A percentile compares a stretch with the other conserved stretches of the same genome.
Evolutionary conservation across 2,888 invertebrate genomes (phyloP).

Genomic region (Drosophila nigritarsus): DNA sequence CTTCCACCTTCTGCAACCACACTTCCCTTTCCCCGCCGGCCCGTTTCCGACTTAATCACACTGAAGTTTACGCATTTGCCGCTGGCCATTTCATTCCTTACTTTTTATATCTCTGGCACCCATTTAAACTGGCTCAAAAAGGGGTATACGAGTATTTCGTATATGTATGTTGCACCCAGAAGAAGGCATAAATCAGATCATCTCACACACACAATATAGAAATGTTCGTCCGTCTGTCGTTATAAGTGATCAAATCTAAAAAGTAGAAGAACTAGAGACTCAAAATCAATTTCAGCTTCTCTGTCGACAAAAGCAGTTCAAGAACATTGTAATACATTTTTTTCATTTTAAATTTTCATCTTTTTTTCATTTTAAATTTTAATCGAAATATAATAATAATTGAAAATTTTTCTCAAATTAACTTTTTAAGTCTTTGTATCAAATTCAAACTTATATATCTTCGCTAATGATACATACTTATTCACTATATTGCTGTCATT

Average conservation of each 20-base stretch:
- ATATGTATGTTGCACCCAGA: background rate
- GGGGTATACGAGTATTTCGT: background rate
- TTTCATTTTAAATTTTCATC: no score
- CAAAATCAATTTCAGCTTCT: background rate
- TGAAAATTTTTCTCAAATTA: background rate
- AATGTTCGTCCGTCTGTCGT: background rate
- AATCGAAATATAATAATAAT: no score
- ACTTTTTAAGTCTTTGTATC: no score
- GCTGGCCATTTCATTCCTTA: conserved; percentile 40
- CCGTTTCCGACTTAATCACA: conserved; percentile 61
- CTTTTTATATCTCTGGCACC: conserved; percentile 22
- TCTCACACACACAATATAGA: background rate
- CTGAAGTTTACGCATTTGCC: conserved; percentile 67
- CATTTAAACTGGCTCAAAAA: conserved; percentile 6
- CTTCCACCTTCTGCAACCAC: no score
- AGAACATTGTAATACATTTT: background rate
- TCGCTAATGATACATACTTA: background rate
- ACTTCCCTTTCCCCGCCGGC: background rate
- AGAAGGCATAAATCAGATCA: background rate
- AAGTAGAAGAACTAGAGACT: background rate
- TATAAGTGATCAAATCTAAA: background rate
- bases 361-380: background rate
- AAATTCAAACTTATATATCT: no score
- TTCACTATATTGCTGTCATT: background rate
- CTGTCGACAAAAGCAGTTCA: background rate